These are phyloP conservation scores for Folsomia candida DNA, from an alignment of 2,888 invertebrate species.

Conservation along the genomic window DNA sequence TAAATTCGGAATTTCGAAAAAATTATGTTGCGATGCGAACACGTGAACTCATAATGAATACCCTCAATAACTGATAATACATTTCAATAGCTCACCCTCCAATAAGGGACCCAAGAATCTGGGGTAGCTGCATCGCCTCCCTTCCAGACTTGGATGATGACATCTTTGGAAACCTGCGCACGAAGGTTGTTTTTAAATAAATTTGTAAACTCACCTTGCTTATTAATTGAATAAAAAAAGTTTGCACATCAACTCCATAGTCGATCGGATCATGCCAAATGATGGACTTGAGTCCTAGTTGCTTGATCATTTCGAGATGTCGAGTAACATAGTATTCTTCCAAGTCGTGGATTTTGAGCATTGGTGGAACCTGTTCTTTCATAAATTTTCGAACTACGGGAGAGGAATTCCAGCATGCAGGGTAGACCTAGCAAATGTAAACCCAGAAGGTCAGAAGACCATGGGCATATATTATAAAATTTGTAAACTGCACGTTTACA, in stretches of 20 bases:
- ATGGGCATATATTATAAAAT: not conserved
- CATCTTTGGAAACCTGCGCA: conserved; percentile 56
- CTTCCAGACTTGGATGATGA: conserved; percentile 83
- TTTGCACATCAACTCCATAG: conserved; percentile 61
- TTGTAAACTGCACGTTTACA: not conserved
- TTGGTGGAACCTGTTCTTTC: conserved; percentile 53
- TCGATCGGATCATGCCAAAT: conserved; percentile 88
- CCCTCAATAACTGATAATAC: too few species aligned
- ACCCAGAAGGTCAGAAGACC: not conserved
- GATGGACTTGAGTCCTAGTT: conserved; percentile 60
- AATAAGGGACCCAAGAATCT: not conserved
- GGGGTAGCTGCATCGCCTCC: conserved; percentile 42
- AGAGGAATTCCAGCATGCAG: conserved; percentile 50
- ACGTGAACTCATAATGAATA: too few species aligned
- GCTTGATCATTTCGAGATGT: conserved; percentile 59
- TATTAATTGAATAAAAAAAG: not conserved
- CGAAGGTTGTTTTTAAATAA: too few species aligned
- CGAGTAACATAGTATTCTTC: conserved; percentile 67
- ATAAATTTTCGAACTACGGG: conserved; percentile 65
- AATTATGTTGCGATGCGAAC: too few species aligned
- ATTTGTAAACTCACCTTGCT: not conserved
- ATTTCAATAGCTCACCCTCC: not conserved
- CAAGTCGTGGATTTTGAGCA: conserved; percentile 60
- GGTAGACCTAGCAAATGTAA: conserved; percentile 38
- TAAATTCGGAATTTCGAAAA: too few species aligned